These are phyloP conservation scores for Congeria kusceri DNA, from an alignment of 2,888 invertebrate genomes.

Conservation along the genomic window DNA sequence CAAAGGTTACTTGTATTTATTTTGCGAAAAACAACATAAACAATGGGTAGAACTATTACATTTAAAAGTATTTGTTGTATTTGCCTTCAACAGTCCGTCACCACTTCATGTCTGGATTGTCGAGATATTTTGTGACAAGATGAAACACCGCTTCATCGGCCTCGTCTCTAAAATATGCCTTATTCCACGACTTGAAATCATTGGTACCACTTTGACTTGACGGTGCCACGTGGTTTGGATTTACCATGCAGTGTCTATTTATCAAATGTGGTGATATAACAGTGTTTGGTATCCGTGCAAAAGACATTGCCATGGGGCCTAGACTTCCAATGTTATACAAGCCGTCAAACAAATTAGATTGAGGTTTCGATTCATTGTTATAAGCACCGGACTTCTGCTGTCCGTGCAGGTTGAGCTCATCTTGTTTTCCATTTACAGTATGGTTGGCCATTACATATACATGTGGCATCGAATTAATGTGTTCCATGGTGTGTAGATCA, in stretches of 20 bases:
- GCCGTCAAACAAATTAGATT: neutral
- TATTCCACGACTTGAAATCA: neutral
- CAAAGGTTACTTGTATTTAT: too few species aligned
- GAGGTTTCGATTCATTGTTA: too few species aligned
- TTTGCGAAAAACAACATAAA: too few species aligned
- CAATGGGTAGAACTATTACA: too few species aligned
- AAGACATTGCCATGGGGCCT: neutral
- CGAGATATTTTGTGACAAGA: conserved; percentile 45
- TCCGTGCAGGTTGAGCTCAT: neutral
- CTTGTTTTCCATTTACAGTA: neutral
- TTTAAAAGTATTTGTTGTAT: too few species aligned
- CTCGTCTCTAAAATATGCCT: conserved; percentile 23
- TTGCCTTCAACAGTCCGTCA: neutral
- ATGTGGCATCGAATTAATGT: too few species aligned
- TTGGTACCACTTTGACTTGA: neutral
- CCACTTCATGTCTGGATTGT: conserved; percentile 28
- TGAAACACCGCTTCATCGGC: conserved; percentile 52
- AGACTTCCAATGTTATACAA: neutral
- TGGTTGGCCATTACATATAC: too few species aligned
- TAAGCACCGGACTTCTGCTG: neutral
- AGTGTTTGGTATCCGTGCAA: too few species aligned
- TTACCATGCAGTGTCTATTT: too few species aligned
- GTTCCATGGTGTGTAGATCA: too few species aligned
- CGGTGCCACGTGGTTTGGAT: too few species aligned
- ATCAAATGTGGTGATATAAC: too few species aligned